Evolutionary conservation across 2,797 vertebrate species (phyloP).

Genomic region (Babyrousa celebensis): DNA sequence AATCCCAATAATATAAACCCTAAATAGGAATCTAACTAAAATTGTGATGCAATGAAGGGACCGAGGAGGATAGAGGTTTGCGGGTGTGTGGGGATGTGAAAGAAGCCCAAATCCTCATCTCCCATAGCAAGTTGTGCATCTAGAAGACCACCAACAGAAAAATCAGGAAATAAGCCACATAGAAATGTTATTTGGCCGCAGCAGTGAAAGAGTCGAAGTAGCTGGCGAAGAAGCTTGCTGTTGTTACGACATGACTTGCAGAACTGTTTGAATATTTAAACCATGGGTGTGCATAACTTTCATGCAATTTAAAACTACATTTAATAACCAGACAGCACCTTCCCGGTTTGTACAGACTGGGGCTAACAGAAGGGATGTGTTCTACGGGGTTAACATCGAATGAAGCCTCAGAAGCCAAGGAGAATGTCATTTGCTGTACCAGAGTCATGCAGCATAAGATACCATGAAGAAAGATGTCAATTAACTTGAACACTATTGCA

Average conservation of each 20-base stretch:
- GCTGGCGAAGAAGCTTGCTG: not conserved
- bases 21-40: not conserved
- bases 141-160: not conserved
- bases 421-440: slow-evolving; percentile 60
- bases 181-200: not conserved
- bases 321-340: slow-evolving; percentile 15
- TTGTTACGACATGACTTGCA: not conserved
- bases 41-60: not conserved
- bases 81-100: not conserved
- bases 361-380: not conserved
- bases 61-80: not conserved
- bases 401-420: slow-evolving; percentile 14
- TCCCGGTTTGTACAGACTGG: not conserved
- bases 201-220: not conserved
- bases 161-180: not conserved
- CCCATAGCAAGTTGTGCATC: not conserved
- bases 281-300: not conserved
- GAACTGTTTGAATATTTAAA: slow-evolving; percentile 54
- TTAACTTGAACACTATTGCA: slow-evolving; percentile 44
- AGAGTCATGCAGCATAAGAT: slow-evolving; percentile 11
- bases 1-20: not conserved
- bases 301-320: slow-evolving; percentile 56
- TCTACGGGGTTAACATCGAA: slow-evolving; percentile 18
- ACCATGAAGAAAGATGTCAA: slow-evolving; percentile 42
- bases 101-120: not conserved